Evolutionary conservation across 2,797 vertebrate species (phyloP), one percentile per base, ranked within the genome.

Genomic region (Sebastes paucispinis): DNA sequence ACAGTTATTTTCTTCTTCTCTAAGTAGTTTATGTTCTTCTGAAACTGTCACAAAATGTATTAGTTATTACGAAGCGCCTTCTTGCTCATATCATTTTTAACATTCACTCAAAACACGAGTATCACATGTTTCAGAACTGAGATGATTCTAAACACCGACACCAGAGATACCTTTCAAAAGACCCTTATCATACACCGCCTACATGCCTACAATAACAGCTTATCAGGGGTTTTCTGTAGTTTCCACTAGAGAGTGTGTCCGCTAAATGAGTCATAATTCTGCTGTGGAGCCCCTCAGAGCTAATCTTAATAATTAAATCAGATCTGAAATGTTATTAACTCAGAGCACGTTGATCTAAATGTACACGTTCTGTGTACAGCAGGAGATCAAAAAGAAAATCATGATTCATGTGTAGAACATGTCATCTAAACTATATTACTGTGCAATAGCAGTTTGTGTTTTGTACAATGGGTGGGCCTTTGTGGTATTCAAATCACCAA

Each of bases 251-350:
- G 1, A 57, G 27, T 25, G 1, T 6, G 3, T 67, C 6, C 64
- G 24, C 59, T 1, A 8, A 73, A 81, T 87, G 81, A 92, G 75
- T 92, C 90, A 89, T 1, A 32, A 4, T 5, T 1, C 4, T 22
- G 12, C 32, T 50, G 68, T 75, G 3, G 12, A 73, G 73, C 73
- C 70, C 63, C 57, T 80, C 65, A 1, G 3, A 10, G 1, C 2
- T 52, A 14, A 24, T 9, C n/a, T 52, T 1, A 60, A 25, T 10
- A 6, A 13, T 12, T 1, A 34, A 12, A 76, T 39, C 20, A 52
- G 2, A 20, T 63, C 5, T 8, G 6, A 50, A 73, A 32, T 73
- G 2, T 25, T 36, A 3, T 36, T 4, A 62, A 50, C 4, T 52
- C 8, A 9, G 0, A 22, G 8, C 31, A 25, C 18, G 63, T 39